Evolutionary conservation across 1,140 invertebrate genomes (phyloP), one percentile per base, ranked within the genome.

Genomic region (Lordiphosa collinella): DNA sequence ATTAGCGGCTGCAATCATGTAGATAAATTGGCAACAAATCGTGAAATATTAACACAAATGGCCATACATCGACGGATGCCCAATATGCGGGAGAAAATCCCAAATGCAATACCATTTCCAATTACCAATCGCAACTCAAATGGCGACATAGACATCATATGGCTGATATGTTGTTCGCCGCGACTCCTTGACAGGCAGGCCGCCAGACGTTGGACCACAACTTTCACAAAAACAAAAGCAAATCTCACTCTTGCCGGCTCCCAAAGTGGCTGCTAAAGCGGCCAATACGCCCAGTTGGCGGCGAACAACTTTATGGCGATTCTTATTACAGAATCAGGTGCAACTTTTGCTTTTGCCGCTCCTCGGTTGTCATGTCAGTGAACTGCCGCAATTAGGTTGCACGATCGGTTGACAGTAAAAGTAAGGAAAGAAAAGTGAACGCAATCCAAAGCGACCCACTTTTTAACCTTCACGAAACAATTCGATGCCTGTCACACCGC

Each of bases 291-390:
- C 34, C 44, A 49, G 31, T 43, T 29, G 32, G 22, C 13, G 13
- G 4, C 40, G 1, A 8, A 31, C 35, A 7, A 36, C n/a, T 53
- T 51, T 75, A 64, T 48, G 41, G 67, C 66, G 44, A 72, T 80
- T 80, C 76, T 80, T 80, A 80, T 80, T 80, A 80, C 76, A 80
- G 76, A 80, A 82, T 80, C 78, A 82, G 71, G 78, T 76, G 76
- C 76, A 70, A 66, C 71, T 71, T 71, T 71, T 71, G 68, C 76
- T 75, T 73, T 80, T 47, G 32, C 40, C 12, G 13, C 37, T 38
- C 31, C 44, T 41, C 34, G 6, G 37, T 49, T 54, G 65, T 56
- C 52, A 51, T 70, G 76, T 80, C 76, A 82, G 16, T 82, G 76
- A 80, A 80, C 76, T 82, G 71, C 14, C 31, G 56, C 66, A 66